These are phyloP conservation scores for Shargacucullia verbasci DNA, from an alignment of 2,888 invertebrate species.

Conservation along the genomic window DNA sequence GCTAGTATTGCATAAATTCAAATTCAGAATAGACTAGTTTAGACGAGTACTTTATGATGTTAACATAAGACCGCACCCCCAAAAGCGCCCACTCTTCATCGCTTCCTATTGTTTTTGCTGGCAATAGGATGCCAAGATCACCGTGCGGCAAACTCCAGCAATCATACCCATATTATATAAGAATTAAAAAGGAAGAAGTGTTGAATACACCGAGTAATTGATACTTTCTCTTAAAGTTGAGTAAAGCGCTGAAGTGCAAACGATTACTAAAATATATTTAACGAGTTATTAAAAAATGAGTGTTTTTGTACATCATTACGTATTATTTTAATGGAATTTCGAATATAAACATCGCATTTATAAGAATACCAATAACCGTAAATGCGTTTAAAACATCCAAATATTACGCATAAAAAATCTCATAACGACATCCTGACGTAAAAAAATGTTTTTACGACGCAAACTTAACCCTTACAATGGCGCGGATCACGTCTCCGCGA, in stretches of 20 bases:
- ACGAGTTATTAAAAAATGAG: conserved; percentile 29
- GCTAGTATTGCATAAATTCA: no score
- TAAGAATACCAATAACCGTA: conserved; percentile 46
- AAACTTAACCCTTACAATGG: conserved; percentile 68
- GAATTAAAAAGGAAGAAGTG: conserved; percentile 17
- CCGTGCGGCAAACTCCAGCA: no score
- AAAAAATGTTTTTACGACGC: conserved; percentile 56
- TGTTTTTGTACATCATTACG: conserved; percentile 22
- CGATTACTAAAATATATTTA: conserved; percentile 32
- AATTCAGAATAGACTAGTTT: no score
- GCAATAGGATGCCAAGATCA: no score
- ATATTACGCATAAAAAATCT: conserved; percentile 48
- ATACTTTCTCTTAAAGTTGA: conserved; percentile 47
- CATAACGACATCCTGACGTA: conserved; percentile 39
- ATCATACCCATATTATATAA: no score
- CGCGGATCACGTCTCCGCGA: conserved; percentile 78
- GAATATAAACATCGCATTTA: conserved; percentile 34
- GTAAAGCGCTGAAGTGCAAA: conserved; percentile 30
- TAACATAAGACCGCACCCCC: no score
- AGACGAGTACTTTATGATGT: no score
- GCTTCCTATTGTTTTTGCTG: no score
- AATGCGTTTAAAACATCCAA: conserved; percentile 48
- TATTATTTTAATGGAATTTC: conserved; percentile 43
- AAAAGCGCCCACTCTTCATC: no score
- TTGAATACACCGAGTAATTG: conserved; percentile 22